Evolutionary conservation across 2,888 invertebrate genomes (phyloP).

Genomic region (Shargacucullia verbasci): DNA sequence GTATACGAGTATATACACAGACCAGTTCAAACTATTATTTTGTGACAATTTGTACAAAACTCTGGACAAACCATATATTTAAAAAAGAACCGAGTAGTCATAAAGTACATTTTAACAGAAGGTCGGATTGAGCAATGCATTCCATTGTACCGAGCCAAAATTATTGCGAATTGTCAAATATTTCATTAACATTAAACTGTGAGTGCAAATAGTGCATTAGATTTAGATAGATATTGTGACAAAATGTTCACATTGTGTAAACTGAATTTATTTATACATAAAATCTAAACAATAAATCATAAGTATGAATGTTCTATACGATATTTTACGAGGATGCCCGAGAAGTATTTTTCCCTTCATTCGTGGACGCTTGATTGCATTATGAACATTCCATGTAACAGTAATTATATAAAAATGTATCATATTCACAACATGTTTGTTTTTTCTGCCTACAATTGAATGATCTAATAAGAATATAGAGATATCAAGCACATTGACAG

Average conservation of each 20-base stretch:
- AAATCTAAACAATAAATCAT: no score
- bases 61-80: slow-evolving; percentile 1
- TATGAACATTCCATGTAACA: no score
- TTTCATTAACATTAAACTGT: slow-evolving; percentile 5
- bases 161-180: slow-evolving; percentile 7
- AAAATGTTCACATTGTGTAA: no score
- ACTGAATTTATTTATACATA: no score
- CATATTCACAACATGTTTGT: neutral
- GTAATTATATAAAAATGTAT: neutral
- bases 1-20: neutral
- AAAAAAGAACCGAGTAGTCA: neutral
- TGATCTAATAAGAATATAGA: slow-evolving; percentile 4
- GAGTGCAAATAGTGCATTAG: no score
- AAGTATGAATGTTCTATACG: no score
- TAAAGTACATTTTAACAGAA: slow-evolving; percentile 7
- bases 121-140: slow-evolving; percentile 25
- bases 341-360: no score
- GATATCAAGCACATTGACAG: neutral
- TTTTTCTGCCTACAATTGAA: neutral
- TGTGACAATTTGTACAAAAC: neutral
- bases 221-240: no score
- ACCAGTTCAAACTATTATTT: neutral
- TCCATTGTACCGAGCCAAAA: slow-evolving; percentile 14
- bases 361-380: no score
- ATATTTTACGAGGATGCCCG: no score